Evolutionary conservation across 2,113 vertebrate species (phyloP), one percentile per base, ranked within the genome.

Genomic region (Anguilla rostrata): DNA sequence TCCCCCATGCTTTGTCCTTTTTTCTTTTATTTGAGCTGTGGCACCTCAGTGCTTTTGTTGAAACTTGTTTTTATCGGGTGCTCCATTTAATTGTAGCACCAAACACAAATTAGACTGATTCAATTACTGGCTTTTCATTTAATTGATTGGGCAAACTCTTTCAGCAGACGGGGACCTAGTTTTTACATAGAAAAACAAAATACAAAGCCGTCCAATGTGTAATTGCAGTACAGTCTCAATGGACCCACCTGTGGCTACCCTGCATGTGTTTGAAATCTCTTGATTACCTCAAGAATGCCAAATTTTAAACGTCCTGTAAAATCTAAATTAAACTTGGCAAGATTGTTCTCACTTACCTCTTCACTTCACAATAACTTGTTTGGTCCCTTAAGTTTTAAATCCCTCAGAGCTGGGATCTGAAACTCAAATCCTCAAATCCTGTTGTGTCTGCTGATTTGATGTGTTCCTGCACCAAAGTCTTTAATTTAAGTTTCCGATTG

Each of bases 1-100:
- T 88, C 86, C 18, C 34, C 83, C 89, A 87, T 84, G 85, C 86
- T 87, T 86, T 87, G 53, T 89, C 89, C 56, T 81, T 92, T 87
- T 56, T 88, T 89, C 87, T 81, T 75, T 79, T 39, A 79, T 84
- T 81, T 29, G 8, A 81, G 84, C 86, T 88, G 43, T 84, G 22
- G 60, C 5, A 12, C 6, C 79, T 78, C 43, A 78, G 78, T 86
- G 81, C 79, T 82, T 85, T 88, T 29, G 78, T 2, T 15, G 12
- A 39, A 40, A 14, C 6, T 18, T 79, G n/a, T 78, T 78, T 78
- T 78, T 75, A 29, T 79, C 0, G 18, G 29, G 39, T 34, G 34
- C 34, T 79, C 6, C 4, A 16, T n/a, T 39, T 18, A 20, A 29
- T 39, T 11, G 29, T 40, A 34, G 39, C 78, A 39, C 39, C 26